Base-by-base conservation (phyloP, 2,797 vertebrate genomes). In the Siniperca scherzeri region DNA sequence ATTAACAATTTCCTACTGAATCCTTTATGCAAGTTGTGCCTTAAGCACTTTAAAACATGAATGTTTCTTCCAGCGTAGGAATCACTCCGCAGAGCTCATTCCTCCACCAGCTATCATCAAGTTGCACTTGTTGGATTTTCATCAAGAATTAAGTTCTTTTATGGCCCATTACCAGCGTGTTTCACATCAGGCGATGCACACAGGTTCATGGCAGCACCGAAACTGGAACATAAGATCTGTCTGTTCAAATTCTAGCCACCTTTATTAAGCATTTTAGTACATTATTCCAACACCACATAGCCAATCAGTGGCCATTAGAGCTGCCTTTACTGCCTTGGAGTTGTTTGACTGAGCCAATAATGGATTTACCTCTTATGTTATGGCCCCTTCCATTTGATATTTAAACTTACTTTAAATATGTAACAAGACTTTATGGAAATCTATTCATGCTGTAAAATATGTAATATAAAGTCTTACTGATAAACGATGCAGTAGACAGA, bases 21-120 rank as follows among this genome's bases (percentile, higher is more conserved):
- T 44, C 61, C 25, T n/a, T 22, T 22, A 10, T 56, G n/a, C 5
- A n/a, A 53, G 14, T 25, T 36, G 0, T 36, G 73, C 68, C 25
- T 25, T 10, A 36, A 61, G 13, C 25, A 1, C 25, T 62, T 50
- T 38, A 16, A 52, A 60, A 77, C 65, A n/a, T 44, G 52, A 68
- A 77, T 36, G 25, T 62, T 55, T 62, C 67, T 27, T 36, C 48
- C 12, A 30, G 22, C 40, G 57, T 4, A 69, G 55, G 57, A 77
- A 16, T 50, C 5, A 14, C 33, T 61, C 53, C 3, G 57, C 8
- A 9, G 50, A 50, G 59, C 52, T 55, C 69, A 21, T 46, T 75
- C 71, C 13, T 48, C 38, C n/a, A 19, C 12, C 53, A 30, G 30
- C 30, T 30, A 21, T 66, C 33, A 4, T 19, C 53, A 25, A 36